Conservation (phyloP, 1,140 invertebrate genomes). For the Tenebrio molitor region DNA sequence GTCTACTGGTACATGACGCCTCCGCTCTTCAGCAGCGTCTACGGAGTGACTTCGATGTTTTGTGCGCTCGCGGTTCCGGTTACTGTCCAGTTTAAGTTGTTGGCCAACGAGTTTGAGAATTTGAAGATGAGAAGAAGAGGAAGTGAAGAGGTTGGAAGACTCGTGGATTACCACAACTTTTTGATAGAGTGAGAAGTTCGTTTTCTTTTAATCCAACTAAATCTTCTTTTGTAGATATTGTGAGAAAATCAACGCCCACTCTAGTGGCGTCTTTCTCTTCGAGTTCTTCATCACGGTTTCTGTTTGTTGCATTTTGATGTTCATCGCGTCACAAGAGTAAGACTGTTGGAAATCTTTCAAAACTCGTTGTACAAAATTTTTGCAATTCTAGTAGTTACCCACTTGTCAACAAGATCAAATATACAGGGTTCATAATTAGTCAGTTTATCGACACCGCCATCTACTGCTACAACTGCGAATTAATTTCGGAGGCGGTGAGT, state of each 20-base stretch:
- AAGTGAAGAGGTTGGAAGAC: conserved; percentile 3
- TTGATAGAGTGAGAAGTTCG: neutral
- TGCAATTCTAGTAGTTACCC: neutral
- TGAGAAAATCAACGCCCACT: neutral
- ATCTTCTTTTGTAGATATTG: neutral
- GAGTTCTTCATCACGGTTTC: conserved; percentile 14
- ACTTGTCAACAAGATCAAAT: neutral
- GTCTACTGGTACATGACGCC: conserved; percentile 18
- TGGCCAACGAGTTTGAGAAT: neutral
- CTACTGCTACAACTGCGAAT: conserved; percentile 4
- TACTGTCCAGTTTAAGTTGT: conserved; percentile 1
- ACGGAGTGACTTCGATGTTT: conserved; percentile 1
- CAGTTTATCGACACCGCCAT: conserved; percentile 13
- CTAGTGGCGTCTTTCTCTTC: neutral
- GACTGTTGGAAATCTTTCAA: too few relatives aligned
- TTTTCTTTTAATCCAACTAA: neutral
- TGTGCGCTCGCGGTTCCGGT: neutral
- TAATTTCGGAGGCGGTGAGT: conserved; percentile 12
- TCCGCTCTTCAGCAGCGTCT: neutral
- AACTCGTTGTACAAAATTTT: neutral
- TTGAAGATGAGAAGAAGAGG: neutral
- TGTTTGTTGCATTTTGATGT: conserved; percentile 11
- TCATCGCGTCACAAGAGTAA: too few relatives aligned
- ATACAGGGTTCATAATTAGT: neutral
- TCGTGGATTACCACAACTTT: conserved; percentile 14